These are phyloP conservation scores for Tamandua tetradactyla DNA, from an alignment of 2,797 vertebrate species.

Conservation along the genomic window DNA sequence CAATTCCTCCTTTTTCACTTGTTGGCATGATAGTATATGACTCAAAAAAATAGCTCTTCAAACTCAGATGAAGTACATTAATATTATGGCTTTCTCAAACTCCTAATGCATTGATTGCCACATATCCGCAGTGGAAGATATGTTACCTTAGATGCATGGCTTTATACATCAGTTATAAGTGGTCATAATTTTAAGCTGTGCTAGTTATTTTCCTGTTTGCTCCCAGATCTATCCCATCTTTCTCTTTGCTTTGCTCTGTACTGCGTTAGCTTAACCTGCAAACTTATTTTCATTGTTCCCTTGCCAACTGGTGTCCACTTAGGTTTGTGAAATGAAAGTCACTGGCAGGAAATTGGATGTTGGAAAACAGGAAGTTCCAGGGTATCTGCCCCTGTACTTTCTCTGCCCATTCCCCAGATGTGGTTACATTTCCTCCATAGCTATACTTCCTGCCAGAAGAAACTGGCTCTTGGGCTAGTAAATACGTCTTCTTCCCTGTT, in stretches of 20 bases:
- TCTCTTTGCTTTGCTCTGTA: background rate
- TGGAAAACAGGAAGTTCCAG: background rate
- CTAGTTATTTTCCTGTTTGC: background rate
- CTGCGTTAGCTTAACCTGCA: background rate
- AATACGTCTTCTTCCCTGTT: background rate
- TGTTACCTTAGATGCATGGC: too few relatives aligned
- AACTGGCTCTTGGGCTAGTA: too few relatives aligned
- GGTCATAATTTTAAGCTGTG: background rate
- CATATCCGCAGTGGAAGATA: background rate
- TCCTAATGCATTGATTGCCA: too few relatives aligned
- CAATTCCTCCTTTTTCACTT: background rate
- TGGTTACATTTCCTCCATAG: background rate
- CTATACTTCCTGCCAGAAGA: background rate
- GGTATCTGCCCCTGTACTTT: too few relatives aligned
- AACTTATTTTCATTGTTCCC: background rate
- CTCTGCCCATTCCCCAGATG: background rate
- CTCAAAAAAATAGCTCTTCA: background rate
- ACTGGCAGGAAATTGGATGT: background rate
- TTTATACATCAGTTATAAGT: background rate
- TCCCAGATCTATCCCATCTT: background rate
- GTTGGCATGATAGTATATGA: background rate
- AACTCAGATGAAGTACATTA: background rate
- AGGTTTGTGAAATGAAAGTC: constrained; percentile 9
- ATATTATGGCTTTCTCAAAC: background rate
- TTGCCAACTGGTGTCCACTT: background rate